phyloP scores from a whole-genome alignment of 2,797 vertebrate genomes.

The Pangasius mekongensis region DNA sequence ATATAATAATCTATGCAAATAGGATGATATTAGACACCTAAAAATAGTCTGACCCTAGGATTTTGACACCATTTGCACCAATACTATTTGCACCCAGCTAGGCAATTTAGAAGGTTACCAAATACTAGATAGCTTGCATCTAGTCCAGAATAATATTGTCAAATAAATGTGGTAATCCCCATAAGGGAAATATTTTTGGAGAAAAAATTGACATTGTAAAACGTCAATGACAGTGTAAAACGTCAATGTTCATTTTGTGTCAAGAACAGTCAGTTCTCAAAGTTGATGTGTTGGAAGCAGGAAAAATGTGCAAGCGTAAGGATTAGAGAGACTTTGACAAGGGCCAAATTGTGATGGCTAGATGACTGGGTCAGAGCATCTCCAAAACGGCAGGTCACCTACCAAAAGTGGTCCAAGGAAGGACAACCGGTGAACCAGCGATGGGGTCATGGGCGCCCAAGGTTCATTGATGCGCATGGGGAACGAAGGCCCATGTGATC shows the following conservation, averaged over 20 bases:
- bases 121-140: neutral
- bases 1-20: neutral
- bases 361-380: no score
- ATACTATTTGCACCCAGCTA: neutral
- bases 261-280: no score
- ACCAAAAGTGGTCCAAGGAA: no score
- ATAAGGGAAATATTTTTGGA: neutral
- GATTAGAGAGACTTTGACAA: no score
- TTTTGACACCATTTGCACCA: neutral
- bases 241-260: neutral
- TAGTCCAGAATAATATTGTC: neutral
- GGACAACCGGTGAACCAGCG: no score
- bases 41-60: neutral
- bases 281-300: no score
- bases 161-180: neutral
- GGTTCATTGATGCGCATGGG: no score
- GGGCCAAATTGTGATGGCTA: no score
- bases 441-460: no score
- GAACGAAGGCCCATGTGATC: no score
- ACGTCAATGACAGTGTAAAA: neutral
- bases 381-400: no score
- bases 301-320: no score
- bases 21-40: neutral
- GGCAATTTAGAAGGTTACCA: neutral
- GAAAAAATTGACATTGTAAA: neutral